Base-by-base conservation (phyloP, 2,888 invertebrate species). In the Drosophila neonasuta region DNA sequence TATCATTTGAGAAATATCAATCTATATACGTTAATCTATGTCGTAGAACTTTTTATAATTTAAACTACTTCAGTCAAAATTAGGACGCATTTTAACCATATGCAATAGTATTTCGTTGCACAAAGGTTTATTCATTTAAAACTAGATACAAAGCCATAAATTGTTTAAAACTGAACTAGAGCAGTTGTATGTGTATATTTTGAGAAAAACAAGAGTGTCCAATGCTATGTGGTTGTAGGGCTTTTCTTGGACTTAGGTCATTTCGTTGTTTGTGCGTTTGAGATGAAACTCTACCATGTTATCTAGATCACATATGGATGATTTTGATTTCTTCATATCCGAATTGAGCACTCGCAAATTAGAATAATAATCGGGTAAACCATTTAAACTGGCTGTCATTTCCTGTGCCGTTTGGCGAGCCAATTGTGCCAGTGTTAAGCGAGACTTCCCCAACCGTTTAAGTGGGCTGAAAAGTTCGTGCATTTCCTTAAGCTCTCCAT, bases 241-340 rank as follows among this genome's bases (percentile, higher is more conserved):
- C 0, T 45, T 42, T 41, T 3, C 13, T 15, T 15, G 15, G 54
- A 36, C 42, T 76, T 39, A 78, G 20, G 54, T 41, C 45, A 60
- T 24, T 49, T 77, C 81, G 29, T 60, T 66, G 39, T 64, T 68
- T n/a, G 67, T 74, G 44, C 89, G 87, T 62, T 89, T 90, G 8
- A 91, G 78, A 73, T 88, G 88, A 70, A 91, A 90, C 71, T 91
- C 91, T 63, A 91, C 88, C 72, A 88, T 89, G 75, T 91, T 91
- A 64, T 90, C 89, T 52, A 87, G 75, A 78, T 91, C 91, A 15
- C 81, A 82, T 54, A 91, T 79, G 36, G 75, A 87, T 39, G 84
- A 79, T 62, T 91, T 91, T 0, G 91, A 89, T 68, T 91, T 91
- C 10, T 89, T 89, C 11, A 90, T 82, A 78, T 90, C 90, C 20